Conservation (phyloP, 2,113 vertebrate species). For the Hystrix cristata region DNA sequence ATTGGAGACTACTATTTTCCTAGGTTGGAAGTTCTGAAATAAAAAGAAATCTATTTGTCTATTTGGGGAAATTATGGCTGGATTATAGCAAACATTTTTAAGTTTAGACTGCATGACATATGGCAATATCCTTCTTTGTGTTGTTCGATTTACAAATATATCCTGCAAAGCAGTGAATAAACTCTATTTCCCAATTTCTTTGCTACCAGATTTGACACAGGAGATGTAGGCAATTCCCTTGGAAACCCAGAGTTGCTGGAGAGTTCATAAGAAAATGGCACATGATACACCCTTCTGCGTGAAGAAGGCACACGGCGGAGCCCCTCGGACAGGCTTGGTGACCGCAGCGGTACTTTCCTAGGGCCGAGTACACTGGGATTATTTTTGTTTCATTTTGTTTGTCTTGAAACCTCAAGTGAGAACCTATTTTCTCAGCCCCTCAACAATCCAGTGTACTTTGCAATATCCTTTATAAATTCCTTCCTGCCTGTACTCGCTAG, state of each 20-base stretch:
- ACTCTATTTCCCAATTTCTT: neutral
- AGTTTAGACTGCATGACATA: neutral
- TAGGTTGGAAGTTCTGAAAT: neutral
- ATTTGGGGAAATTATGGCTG: neutral
- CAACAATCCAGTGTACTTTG: neutral
- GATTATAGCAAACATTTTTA: neutral
- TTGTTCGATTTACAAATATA: neutral
- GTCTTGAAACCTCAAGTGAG: neutral
- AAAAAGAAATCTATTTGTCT: neutral
- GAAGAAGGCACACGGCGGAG: neutral
- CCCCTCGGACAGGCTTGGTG: fast-evolving
- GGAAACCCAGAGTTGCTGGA: neutral
- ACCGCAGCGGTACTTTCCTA: neutral
- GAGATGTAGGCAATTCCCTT: neutral
- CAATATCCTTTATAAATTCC: neutral
- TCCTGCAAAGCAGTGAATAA: neutral
- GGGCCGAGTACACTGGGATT: neutral
- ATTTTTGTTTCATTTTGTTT: neutral
- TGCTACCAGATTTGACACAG: neutral
- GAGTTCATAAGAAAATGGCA: neutral
- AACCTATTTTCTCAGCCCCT: neutral
- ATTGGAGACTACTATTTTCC: neutral
- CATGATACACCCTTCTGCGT: neutral
- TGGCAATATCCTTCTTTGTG: neutral
- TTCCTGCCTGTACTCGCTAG: neutral